These are phyloP conservation scores for Heloderma charlesbogerti DNA, from an alignment of 2,113 vertebrate species.

Conservation along the genomic window DNA sequence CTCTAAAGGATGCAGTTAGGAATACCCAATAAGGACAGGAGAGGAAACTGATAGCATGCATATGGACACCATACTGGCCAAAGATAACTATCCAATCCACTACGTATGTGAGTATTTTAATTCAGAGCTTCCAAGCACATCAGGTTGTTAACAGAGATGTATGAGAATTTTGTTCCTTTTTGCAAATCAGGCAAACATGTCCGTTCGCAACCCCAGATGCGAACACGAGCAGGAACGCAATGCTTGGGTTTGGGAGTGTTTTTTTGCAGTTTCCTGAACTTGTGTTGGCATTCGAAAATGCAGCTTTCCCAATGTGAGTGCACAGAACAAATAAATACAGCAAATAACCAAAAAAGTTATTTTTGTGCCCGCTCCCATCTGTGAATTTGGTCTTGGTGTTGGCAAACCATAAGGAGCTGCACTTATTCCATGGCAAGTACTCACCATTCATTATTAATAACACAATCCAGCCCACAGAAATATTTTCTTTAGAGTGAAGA, in stretches of 20 bases:
- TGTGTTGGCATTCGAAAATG: neutral
- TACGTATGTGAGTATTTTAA: neutral
- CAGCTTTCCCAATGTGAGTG: neutral
- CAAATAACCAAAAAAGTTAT: neutral
- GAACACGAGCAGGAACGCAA: no score
- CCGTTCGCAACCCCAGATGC: no score
- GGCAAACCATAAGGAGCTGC: neutral
- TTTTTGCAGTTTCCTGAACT: neutral
- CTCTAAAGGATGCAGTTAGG: neutral
- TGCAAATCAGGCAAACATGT: no score
- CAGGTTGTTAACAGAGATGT: no score
- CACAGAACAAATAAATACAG: neutral
- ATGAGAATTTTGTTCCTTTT: no score
- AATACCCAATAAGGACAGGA: neutral
- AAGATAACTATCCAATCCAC: neutral
- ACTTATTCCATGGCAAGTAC: neutral
- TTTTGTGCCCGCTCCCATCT: neutral
- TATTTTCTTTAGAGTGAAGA: conserved; percentile 8
- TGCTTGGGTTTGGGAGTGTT: no score
- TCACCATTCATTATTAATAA: neutral
- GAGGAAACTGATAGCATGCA: neutral
- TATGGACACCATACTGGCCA: neutral
- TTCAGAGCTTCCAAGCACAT: neutral
- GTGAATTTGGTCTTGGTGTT: neutral
- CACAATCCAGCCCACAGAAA: neutral